These are phyloP conservation scores for Ectemnius continuus DNA, from an alignment of 2,888 invertebrate genomes.

Conservation along the genomic window DNA sequence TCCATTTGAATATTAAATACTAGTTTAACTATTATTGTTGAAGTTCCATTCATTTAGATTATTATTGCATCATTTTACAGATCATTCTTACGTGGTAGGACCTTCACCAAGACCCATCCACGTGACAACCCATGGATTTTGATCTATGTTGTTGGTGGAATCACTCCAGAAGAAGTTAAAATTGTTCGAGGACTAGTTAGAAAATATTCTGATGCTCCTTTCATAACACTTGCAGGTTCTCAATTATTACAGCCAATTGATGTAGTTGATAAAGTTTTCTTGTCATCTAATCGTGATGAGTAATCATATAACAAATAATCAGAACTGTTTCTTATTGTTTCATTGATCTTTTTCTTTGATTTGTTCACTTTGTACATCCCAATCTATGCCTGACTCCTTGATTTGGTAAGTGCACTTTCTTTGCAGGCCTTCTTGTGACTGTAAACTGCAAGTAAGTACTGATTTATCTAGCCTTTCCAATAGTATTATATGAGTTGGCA, in stretches of 20 bases:
- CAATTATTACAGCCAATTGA: slow-evolving; percentile 71
- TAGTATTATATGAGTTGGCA: background rate
- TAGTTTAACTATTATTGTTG: too few relatives aligned
- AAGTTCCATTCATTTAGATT: too few relatives aligned
- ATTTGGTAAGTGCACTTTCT: background rate
- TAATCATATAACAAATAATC: slow-evolving; percentile 7
- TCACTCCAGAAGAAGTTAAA: slow-evolving; percentile 83
- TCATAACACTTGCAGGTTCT: slow-evolving; percentile 72
- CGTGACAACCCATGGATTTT: slow-evolving; percentile 83
- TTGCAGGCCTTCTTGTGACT: background rate
- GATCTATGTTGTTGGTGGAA: slow-evolving; percentile 84
- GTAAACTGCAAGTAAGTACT: background rate
- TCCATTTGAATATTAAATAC: background rate
- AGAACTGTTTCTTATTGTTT: background rate
- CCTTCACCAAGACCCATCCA: slow-evolving; percentile 79
- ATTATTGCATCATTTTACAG: slow-evolving; percentile 75
- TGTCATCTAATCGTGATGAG: slow-evolving; percentile 46
- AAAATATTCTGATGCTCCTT: slow-evolving; percentile 11
- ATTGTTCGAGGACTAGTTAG: slow-evolving; percentile 75
- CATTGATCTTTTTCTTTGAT: background rate
- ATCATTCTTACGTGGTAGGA: slow-evolving; percentile 80
- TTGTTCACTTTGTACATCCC: background rate
- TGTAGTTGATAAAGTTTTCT: slow-evolving; percentile 68
- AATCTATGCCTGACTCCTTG: background rate
- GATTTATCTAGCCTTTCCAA: background rate